Evolutionary conservation across 2,797 vertebrate species (phyloP).

Genomic region (Cuniculus paca): DNA sequence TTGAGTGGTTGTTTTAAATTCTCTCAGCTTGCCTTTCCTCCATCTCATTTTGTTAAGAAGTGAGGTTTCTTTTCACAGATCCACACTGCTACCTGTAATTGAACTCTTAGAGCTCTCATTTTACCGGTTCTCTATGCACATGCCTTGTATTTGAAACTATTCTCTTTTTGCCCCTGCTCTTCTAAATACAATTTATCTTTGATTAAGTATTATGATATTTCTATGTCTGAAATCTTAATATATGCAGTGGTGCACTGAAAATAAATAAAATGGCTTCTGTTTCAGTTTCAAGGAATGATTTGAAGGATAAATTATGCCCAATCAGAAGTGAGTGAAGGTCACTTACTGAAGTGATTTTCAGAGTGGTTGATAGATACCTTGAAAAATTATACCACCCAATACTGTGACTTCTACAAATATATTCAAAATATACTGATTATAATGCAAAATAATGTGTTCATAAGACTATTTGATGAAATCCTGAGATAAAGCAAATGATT

Average conservation of each 20-base stretch:
- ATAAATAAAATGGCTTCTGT: neutral
- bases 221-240: neutral
- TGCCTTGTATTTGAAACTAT: neutral
- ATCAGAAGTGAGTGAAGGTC: neutral
- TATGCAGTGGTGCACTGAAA: neutral
- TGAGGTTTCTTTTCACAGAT: neutral
- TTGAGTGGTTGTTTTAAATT: neutral
- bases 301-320: neutral
- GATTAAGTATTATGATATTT: neutral
- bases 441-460: constrained; percentile 9
- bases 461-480: neutral
- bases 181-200: neutral
- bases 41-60: neutral
- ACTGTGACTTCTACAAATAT: neutral
- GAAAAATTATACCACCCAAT: neutral
- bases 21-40: neutral
- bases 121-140: neutral
- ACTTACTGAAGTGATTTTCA: neutral
- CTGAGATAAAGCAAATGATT: neutral
- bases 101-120: neutral
- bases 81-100: neutral
- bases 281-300: constrained; percentile 30
- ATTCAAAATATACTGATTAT: neutral
- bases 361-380: neutral
- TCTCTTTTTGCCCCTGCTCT: neutral